Evolutionary conservation across 2,797 vertebrate genomes (phyloP).

Genomic region (Chaetodon trifasciatus): DNA sequence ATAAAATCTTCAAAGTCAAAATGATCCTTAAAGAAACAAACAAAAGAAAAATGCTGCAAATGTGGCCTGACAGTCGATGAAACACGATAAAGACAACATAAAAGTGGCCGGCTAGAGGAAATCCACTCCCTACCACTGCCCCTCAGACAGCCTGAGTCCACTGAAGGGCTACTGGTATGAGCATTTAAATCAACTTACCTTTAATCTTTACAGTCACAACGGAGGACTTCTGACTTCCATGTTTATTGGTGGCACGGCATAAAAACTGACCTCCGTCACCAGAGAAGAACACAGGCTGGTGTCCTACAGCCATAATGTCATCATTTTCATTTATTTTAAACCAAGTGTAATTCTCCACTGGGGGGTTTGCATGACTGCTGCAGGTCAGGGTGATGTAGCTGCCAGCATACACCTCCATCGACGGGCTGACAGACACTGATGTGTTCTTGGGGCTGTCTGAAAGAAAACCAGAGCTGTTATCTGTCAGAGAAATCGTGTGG

Average conservation of each 20-base stretch:
- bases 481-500: not conserved
- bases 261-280: slow-evolving; percentile 26
- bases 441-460: slow-evolving; percentile 65
- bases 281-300: not conserved
- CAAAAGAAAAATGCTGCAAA: not conserved
- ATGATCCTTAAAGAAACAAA: no score
- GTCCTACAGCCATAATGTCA: not conserved
- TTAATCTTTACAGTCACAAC: slow-evolving; percentile 26
- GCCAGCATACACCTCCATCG: not conserved
- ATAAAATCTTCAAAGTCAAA: not conserved
- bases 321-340: slow-evolving; percentile 30
- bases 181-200: slow-evolving; percentile 2
- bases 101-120: no score
- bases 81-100: no score
- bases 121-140: no score
- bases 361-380: slow-evolving; percentile 60
- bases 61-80: not conserved
- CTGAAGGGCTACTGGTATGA: not conserved
- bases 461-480: slow-evolving; percentile 4
- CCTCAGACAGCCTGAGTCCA: no score
- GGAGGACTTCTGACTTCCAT: slow-evolving; percentile 61
- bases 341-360: slow-evolving; percentile 61
- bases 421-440: slow-evolving; percentile 26
- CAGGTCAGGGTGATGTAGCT: slow-evolving; percentile 50
- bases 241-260: slow-evolving; percentile 53